Evolutionary conservation across 1,140 invertebrate species (phyloP).

Genomic region (Araneus ventricosus): DNA sequence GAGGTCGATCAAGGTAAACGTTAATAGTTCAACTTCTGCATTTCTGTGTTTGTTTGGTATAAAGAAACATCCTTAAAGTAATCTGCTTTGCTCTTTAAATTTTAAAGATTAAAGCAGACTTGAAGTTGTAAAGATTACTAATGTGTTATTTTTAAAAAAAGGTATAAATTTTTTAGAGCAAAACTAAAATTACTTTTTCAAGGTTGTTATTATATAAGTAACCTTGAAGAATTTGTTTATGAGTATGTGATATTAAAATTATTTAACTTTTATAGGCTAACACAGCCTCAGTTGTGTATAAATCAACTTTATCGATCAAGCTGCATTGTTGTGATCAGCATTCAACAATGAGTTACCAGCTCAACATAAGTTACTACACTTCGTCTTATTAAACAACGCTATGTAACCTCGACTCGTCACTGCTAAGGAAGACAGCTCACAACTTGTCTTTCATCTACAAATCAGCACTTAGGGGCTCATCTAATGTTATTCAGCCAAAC

Average conservation of each 20-base stretch:
- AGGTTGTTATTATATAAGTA: slow-evolving; percentile 17
- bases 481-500: slow-evolving; percentile 51
- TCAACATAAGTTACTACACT: slow-evolving; percentile 52
- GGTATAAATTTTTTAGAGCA: background rate
- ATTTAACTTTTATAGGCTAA: slow-evolving; percentile 76
- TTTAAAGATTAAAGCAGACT: background rate
- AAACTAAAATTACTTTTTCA: slow-evolving; percentile 31
- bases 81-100: background rate
- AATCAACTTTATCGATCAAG: slow-evolving; percentile 72
- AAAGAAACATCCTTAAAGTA: background rate
- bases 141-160: background rate
- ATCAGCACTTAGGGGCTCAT: slow-evolving; percentile 59
- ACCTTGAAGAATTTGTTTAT: slow-evolving; percentile 40
- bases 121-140: background rate
- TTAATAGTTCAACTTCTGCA: background rate
- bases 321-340: slow-evolving; percentile 73
- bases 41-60: background rate
- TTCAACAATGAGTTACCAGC: slow-evolving; percentile 70
- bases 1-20: slow-evolving; percentile 55
- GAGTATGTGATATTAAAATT: slow-evolving; percentile 69
- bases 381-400: slow-evolving; percentile 45
- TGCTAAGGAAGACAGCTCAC: slow-evolving; percentile 39
- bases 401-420: slow-evolving; percentile 59
- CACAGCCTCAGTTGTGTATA: slow-evolving; percentile 67
- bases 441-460: slow-evolving; percentile 66